Conservation (phyloP, 1,140 invertebrate genomes). For the Eciton burchellii region DNA sequence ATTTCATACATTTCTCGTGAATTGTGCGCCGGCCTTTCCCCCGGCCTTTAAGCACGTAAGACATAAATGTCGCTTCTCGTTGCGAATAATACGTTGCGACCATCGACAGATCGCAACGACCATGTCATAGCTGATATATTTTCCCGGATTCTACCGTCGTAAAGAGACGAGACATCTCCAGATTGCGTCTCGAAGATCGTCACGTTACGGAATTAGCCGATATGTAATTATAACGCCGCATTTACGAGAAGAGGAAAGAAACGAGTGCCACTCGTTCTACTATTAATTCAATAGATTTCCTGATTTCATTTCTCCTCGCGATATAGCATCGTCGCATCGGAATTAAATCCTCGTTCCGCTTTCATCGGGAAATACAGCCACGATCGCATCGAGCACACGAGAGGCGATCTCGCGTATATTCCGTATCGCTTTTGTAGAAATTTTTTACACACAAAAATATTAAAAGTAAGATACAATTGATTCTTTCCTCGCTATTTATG, state of each 20-base stretch:
- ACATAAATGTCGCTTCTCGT: constrained; percentile 39
- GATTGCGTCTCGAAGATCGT: constrained; percentile 15
- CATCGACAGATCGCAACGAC: constrained; percentile 5
- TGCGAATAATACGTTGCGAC: constrained; percentile 25
- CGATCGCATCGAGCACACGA: too few species aligned
- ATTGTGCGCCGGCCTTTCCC: constrained; percentile 5
- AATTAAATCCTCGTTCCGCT: not conserved
- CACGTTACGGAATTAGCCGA: not conserved
- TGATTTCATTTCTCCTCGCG: constrained; percentile 13
- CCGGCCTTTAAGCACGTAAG: constrained; percentile 21
- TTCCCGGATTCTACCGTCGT: constrained; percentile 22
- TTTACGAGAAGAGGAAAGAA: constrained; percentile 4
- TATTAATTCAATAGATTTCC: constrained; percentile 34
- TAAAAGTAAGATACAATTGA: too few species aligned
- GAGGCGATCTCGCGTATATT: too few species aligned
- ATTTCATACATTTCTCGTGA: not conserved
- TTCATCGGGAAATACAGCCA: not conserved
- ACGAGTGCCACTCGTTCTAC: not conserved
- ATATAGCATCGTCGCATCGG: not conserved
- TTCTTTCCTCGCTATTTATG: too few species aligned
- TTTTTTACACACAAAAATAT: too few species aligned
- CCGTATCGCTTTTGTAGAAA: too few species aligned
- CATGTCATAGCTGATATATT: constrained; percentile 25
- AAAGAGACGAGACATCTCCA: not conserved
- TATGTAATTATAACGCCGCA: constrained; percentile 2